A percentile compares a stretch with the other conserved stretches of the same genome.
Evolutionary conservation across 1,140 invertebrate species (phyloP).

Genomic region (Psilanteris sp.): DNA sequence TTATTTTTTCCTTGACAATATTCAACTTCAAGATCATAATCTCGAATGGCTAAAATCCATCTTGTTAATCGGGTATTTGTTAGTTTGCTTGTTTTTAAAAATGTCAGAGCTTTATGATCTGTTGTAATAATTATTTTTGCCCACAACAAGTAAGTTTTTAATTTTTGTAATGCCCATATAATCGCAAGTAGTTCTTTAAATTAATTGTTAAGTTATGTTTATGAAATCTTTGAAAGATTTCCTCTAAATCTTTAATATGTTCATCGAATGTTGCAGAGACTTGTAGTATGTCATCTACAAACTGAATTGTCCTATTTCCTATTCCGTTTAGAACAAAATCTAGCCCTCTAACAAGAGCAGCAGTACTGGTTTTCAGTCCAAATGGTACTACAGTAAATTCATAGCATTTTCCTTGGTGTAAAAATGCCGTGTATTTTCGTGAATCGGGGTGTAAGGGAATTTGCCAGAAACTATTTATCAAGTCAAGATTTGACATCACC

Average conservation of each 20-base stretch:
- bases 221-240: too few species aligned
- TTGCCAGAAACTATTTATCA: too few species aligned
- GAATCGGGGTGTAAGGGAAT: too few species aligned
- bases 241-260: background rate
- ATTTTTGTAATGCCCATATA: background rate
- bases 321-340: background rate
- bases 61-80: background rate
- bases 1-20: background rate
- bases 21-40: background rate
- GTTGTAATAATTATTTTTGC: background rate
- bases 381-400: too few species aligned
- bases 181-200: background rate
- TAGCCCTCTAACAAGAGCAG: slow-evolving; percentile 1
- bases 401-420: too few species aligned
- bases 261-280: background rate
- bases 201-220: too few species aligned
- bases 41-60: slow-evolving; percentile 1
- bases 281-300: slow-evolving; percentile 11
- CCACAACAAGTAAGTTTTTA: background rate
- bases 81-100: background rate
- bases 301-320: background rate
- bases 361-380: too few species aligned
- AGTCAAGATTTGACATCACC: too few species aligned
- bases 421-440: too few species aligned
- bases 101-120: background rate